Evolutionary conservation across 2,888 invertebrate genomes (phyloP).

Genomic region (Aleiodes alternator): DNA sequence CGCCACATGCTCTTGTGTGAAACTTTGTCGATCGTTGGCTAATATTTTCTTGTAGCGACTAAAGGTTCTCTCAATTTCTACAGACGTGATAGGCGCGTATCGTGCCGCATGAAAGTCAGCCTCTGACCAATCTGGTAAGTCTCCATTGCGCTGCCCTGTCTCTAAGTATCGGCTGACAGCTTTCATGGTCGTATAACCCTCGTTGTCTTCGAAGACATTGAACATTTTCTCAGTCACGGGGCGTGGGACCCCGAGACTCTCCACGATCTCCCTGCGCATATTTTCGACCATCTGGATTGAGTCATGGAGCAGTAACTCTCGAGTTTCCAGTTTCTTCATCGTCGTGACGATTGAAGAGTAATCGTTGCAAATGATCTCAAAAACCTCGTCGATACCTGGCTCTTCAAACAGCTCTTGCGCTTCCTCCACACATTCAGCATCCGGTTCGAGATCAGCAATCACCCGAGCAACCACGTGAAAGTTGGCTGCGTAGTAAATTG

Average conservation of each 20-base stretch:
- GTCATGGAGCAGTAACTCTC: neutral
- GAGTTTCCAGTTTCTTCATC: neutral
- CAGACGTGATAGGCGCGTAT: neutral
- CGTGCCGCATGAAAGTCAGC: neutral
- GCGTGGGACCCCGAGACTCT: no score
- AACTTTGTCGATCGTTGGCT: conserved; percentile 6
- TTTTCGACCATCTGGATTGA: neutral
- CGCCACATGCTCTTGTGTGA: neutral
- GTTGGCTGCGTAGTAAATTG: conserved; percentile 1
- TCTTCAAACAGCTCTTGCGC: neutral
- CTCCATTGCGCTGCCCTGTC: neutral
- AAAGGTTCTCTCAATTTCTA: neutral
- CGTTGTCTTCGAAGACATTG: neutral
- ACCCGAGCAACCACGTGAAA: neutral
- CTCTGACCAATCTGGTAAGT: neutral
- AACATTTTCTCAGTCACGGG: conserved; percentile 5
- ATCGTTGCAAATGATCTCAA: neutral
- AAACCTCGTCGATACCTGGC: neutral
- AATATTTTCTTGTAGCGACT: conserved; percentile 6
- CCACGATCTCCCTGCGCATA: no score
- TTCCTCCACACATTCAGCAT: neutral
- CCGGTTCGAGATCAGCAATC: neutral
- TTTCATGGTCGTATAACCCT: neutral
- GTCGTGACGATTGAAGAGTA: neutral
- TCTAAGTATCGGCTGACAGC: neutral